Percentiles rank a stretch among this genome's conserved stretches.
These are phyloP conservation scores for Salvelinus fontinalis DNA, from an alignment of 2,113 vertebrate genomes.

Conservation along the genomic window DNA sequence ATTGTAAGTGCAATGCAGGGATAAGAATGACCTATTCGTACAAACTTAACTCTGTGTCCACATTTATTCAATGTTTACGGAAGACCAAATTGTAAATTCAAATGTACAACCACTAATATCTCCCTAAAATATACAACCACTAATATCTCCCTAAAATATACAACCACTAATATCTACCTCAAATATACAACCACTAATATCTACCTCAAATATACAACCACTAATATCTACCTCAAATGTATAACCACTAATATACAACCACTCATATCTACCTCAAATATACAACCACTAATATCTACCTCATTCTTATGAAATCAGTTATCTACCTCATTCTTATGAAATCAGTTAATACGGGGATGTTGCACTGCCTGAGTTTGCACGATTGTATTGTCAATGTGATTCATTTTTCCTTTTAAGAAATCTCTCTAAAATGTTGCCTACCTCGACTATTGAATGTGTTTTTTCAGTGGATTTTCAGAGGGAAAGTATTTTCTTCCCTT, in stretches of 20 bases:
- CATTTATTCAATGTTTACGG: background rate
- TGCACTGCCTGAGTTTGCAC: slow-evolving; percentile 59
- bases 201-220: too few species aligned
- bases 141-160: slow-evolving; percentile 48
- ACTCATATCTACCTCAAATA: slow-evolving; percentile 48
- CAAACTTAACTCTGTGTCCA: background rate
- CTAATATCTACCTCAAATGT: too few species aligned
- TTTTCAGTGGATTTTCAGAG: background rate
- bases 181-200: too few species aligned
- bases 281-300: background rate
- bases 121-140: slow-evolving; percentile 8
- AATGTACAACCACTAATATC: background rate
- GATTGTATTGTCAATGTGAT: slow-evolving; percentile 55
- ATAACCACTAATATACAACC: background rate
- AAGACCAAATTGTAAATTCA: background rate
- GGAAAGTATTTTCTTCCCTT: background rate
- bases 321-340: slow-evolving; percentile 17
- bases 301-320: slow-evolving; percentile 24
- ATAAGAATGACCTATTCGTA: background rate
- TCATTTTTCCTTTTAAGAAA: slow-evolving; percentile 10
- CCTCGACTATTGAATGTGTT: slow-evolving; percentile 51
- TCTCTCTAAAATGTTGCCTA: slow-evolving; percentile 27
- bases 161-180: background rate
- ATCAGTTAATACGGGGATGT: slow-evolving; percentile 40
- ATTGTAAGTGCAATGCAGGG: slow-evolving; percentile 6